Conservation (phyloP, 2,797 vertebrate species). For the Amblyopsis hoosieri region DNA sequence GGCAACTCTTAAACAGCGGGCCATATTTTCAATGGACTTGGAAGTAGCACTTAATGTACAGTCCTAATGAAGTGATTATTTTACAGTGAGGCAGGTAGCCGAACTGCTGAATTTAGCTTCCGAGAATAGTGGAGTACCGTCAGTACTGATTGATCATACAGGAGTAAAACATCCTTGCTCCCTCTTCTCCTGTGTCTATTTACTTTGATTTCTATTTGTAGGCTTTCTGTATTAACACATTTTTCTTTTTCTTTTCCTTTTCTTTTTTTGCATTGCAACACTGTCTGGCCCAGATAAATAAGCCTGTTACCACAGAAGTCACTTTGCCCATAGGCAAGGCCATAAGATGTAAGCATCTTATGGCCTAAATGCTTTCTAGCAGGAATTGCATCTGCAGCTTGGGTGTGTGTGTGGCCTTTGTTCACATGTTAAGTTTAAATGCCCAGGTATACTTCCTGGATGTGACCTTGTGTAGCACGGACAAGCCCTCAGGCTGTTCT, state of each 20-base stretch:
- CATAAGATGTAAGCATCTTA: slow-evolving; percentile 19
- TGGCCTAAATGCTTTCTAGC: slow-evolving; percentile 11
- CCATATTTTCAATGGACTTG: slow-evolving; percentile 40
- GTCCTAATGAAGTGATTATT: slow-evolving; percentile 49
- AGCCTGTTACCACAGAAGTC: slow-evolving; percentile 29
- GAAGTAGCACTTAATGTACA: slow-evolving; percentile 36
- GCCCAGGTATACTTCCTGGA: no score
- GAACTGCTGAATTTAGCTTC: slow-evolving; percentile 61
- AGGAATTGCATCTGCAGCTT: slow-evolving; percentile 6
- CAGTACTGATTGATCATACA: slow-evolving; percentile 57
- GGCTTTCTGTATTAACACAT: not conserved
- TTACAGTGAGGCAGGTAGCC: slow-evolving; percentile 45
- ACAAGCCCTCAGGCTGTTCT: no score
- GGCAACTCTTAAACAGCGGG: slow-evolving; percentile 17
- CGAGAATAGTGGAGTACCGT: slow-evolving; percentile 52
- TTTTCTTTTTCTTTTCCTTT: no score
- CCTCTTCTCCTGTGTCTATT: slow-evolving; percentile 13
- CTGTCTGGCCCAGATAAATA: slow-evolving; percentile 13
- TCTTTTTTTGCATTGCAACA: slow-evolving; percentile 1
- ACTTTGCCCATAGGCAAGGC: slow-evolving; percentile 7
- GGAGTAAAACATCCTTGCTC: slow-evolving; percentile 25
- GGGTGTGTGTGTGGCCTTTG: slow-evolving; percentile 1
- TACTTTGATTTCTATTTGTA: not conserved
- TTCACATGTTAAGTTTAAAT: slow-evolving; percentile 1
- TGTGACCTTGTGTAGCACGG: no score